phyloP scores from a whole-genome alignment of 2,797 vertebrate genomes.

The Phylloscopus collybita region DNA sequence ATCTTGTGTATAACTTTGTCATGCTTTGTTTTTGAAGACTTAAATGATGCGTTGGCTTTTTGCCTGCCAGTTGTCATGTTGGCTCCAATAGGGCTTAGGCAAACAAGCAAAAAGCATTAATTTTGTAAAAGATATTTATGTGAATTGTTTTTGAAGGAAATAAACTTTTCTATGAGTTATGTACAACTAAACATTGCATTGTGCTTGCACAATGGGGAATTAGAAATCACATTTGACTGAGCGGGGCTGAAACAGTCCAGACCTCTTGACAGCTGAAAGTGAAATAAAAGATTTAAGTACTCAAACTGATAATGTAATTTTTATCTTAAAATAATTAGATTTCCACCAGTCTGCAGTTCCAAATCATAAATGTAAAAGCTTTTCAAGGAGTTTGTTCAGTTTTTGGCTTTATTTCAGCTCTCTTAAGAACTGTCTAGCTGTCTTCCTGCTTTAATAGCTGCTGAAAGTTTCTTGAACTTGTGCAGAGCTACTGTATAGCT shows the following conservation, averaged over 20 bases:
- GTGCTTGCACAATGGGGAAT: neutral
- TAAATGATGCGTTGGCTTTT: neutral
- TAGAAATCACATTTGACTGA: neutral
- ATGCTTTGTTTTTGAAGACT: neutral
- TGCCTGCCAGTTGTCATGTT: neutral
- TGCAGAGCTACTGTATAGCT: neutral
- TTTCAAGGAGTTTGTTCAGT: neutral
- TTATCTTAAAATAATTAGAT: slow-evolving; percentile 33
- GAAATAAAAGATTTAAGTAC: neutral
- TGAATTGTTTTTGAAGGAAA: neutral
- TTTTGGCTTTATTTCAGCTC: neutral
- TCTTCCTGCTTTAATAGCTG: slow-evolving; percentile 16
- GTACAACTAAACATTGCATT: neutral
- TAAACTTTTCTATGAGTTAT: neutral
- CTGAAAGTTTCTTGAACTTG: neutral
- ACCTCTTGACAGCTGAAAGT: neutral
- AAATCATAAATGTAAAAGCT: neutral
- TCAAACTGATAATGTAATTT: slow-evolving; percentile 2
- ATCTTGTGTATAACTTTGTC: neutral
- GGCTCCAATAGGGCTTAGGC: neutral
- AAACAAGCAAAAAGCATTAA: neutral
- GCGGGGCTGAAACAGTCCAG: slow-evolving; percentile 10
- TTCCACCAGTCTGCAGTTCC: neutral
- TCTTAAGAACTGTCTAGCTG: neutral
- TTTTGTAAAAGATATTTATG: neutral